Evolutionary conservation across 2,797 vertebrate species (phyloP).

Genomic region (Coilia nasus): DNA sequence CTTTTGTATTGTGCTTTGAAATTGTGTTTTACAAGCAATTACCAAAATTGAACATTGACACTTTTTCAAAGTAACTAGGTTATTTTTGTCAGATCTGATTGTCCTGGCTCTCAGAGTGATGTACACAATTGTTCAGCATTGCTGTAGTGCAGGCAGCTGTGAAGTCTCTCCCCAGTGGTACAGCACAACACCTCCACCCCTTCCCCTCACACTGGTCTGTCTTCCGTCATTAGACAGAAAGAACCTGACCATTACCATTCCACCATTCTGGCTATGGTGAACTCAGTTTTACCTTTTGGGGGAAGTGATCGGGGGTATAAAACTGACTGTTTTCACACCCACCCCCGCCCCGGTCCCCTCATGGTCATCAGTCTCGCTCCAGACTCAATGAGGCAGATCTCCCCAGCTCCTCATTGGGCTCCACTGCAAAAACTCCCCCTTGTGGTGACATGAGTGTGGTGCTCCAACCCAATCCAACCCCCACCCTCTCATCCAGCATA

Average conservation of each 20-base stretch:
- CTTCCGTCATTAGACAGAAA: background rate
- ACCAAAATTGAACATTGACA: background rate
- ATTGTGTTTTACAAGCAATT: background rate
- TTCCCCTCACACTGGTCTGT: background rate
- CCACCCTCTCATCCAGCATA: background rate
- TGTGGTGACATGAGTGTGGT: slow-evolving; percentile 42
- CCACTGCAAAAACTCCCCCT: slow-evolving; percentile 31
- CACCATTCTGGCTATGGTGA: background rate
- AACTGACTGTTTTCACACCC: slow-evolving; percentile 43
- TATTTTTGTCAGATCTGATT: background rate
- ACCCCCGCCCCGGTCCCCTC: background rate
- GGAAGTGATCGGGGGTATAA: background rate
- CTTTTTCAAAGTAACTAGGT: background rate
- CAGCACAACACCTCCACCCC: background rate
- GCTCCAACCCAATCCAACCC: background rate
- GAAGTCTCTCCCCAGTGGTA: background rate
- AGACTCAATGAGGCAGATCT: slow-evolving; percentile 45
- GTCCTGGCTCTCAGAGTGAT: background rate
- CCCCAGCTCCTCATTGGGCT: slow-evolving; percentile 46
- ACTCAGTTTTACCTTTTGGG: slow-evolving; percentile 3
- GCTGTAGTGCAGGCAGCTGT: background rate
- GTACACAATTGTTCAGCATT: background rate
- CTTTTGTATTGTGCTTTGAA: background rate
- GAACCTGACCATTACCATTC: background rate
- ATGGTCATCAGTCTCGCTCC: slow-evolving; percentile 46